phyloP scores from a whole-genome alignment of 2,888 invertebrate species.

The Nineta flava region DNA sequence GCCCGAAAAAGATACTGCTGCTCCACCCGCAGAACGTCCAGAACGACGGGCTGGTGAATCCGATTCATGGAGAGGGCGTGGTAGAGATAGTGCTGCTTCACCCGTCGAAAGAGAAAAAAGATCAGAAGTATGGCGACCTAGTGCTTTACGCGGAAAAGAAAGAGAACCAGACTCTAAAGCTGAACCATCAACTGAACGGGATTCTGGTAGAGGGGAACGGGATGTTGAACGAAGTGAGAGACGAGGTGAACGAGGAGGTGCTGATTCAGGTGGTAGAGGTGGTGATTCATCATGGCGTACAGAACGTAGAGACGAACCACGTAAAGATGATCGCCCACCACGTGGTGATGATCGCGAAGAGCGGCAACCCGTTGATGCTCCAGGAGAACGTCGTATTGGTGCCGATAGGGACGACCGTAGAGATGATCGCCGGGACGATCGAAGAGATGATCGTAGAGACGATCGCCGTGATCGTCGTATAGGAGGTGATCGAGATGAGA shows the following conservation, averaged over 20 bases:
- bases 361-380: neutral
- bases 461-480: neutral
- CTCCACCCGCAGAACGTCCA: slow-evolving; percentile 1
- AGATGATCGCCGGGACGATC: neutral
- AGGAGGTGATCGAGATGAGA: slow-evolving; percentile 9
- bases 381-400: slow-evolving; percentile 7
- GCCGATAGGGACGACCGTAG: slow-evolving; percentile 11
- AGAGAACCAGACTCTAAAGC: neutral
- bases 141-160: slow-evolving; percentile 7
- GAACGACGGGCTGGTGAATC: slow-evolving; percentile 8
- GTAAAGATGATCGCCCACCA: neutral
- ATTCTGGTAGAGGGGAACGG: neutral
- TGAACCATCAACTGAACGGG: neutral
- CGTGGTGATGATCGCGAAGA: slow-evolving; percentile 8
- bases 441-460: slow-evolving; percentile 4
- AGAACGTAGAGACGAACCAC: neutral
- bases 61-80: slow-evolving; percentile 8
- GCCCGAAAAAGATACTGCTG: neutral
- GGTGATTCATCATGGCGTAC: neutral
- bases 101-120: slow-evolving; percentile 16
- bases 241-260: neutral
- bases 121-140: slow-evolving; percentile 18
- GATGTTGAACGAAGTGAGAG: neutral
- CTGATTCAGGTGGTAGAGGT: neutral
- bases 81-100: neutral